phyloP scores from a whole-genome alignment of 2,113 vertebrate genomes.

The Carassius gibelio region DNA sequence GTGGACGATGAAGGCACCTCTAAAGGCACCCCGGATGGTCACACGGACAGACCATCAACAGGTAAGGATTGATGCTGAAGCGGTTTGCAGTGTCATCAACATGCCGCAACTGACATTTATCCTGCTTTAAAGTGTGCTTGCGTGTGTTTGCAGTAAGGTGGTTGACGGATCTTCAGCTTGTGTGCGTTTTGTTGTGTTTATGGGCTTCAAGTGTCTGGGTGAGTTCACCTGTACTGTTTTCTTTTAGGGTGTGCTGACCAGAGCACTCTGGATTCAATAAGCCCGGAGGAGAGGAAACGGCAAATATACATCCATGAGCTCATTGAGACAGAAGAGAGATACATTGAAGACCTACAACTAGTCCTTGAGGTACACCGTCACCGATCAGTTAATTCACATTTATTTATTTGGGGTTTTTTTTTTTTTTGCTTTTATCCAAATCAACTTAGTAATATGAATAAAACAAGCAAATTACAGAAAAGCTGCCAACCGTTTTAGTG shows the following conservation, averaged over 20 bases:
- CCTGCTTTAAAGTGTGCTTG: slow-evolving; percentile 35
- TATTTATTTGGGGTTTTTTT: neutral
- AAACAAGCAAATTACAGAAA: neutral
- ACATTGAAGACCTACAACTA: slow-evolving; percentile 89
- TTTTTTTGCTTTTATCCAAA: neutral
- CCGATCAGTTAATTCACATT: neutral
- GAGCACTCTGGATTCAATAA: slow-evolving; percentile 86
- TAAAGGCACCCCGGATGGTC: slow-evolving; percentile 45
- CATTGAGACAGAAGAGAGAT: slow-evolving; percentile 90
- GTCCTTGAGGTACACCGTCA: slow-evolving; percentile 83
- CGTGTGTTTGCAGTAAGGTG: slow-evolving; percentile 36
- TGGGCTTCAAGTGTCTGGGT: neutral
- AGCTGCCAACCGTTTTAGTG: neutral
- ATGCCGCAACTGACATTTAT: slow-evolving; percentile 5
- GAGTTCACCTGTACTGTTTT: slow-evolving; percentile 23
- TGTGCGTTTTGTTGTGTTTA: neutral
- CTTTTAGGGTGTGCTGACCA: slow-evolving; percentile 89
- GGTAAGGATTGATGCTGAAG: slow-evolving; percentile 62
- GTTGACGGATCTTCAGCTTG: neutral
- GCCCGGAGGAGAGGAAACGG: slow-evolving; percentile 89
- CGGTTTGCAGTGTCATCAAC: slow-evolving; percentile 31
- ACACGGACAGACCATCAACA: slow-evolving; percentile 44
- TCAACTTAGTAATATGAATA: neutral
- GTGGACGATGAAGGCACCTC: slow-evolving; percentile 52
- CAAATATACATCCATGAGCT: slow-evolving; percentile 96